Conservation (phyloP, 2,113 vertebrate genomes). For the Gopherus flavomarginatus region DNA sequence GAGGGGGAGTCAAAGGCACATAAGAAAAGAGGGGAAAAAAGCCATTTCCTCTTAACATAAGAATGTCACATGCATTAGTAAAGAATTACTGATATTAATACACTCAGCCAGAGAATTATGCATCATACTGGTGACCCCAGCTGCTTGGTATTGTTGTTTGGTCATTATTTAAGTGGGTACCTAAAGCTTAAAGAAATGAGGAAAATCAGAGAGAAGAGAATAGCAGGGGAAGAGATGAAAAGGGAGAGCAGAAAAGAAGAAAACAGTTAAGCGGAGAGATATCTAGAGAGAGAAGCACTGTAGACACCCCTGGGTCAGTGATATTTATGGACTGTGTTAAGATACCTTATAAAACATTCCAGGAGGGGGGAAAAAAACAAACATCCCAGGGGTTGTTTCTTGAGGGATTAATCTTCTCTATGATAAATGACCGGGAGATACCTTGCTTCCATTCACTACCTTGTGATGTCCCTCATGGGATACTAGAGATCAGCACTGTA, state of each 20-base stretch:
- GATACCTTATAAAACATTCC: neutral
- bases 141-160: neutral
- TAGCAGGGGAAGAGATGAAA: too few species aligned
- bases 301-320: neutral
- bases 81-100: neutral
- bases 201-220: neutral
- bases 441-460: neutral
- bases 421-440: neutral
- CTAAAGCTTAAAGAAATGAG: constrained; percentile 5
- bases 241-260: neutral
- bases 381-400: neutral
- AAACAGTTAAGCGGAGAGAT: neutral
- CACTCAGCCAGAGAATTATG: neutral
- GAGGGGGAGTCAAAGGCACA: neutral
- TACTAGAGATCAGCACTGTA: neutral
- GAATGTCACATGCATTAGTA: neutral
- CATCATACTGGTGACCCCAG: neutral
- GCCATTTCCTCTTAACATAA: neutral
- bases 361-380: neutral
- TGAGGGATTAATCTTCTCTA: constrained; percentile 9
- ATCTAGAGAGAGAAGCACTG: neutral
- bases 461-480: constrained; percentile 1
- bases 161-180: neutral
- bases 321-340: neutral
- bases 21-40: neutral